phyloP scores from a whole-genome alignment of 1,140 invertebrate species.

The Radopholus similis region DNA sequence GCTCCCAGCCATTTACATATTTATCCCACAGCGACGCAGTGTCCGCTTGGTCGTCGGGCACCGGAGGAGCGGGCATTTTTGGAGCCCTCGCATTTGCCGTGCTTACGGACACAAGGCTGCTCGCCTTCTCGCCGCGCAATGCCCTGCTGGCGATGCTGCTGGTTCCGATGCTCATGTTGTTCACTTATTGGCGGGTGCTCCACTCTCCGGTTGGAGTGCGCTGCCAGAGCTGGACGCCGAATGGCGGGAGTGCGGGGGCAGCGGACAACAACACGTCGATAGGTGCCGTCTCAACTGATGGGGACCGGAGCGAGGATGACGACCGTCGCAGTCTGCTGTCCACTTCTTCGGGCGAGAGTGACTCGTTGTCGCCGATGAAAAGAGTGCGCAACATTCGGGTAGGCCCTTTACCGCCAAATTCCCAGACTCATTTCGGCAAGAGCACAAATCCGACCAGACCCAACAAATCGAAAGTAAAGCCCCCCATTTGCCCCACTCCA shows the following conservation, averaged over 20 bases:
- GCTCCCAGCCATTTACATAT: slow-evolving; percentile 3
- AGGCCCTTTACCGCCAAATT: too few species aligned
- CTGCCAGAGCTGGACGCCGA: not conserved
- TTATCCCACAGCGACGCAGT: slow-evolving; percentile 37
- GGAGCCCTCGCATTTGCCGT: slow-evolving; percentile 53
- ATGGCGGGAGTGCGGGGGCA: too few species aligned
- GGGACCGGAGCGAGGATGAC: too few species aligned
- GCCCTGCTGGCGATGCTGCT: slow-evolving; percentile 22
- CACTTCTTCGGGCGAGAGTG: too few species aligned
- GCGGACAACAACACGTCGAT: too few species aligned
- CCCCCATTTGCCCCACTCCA: too few species aligned
- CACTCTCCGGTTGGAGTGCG: slow-evolving; percentile 3
- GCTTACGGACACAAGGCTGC: slow-evolving; percentile 46
- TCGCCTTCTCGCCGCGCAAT: slow-evolving; percentile 1
- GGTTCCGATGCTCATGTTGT: slow-evolving; percentile 6
- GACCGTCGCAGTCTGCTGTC: too few species aligned
- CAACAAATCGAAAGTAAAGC: not conserved
- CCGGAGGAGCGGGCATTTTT: slow-evolving; percentile 53
- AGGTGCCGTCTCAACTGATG: too few species aligned
- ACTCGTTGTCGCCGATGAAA: too few species aligned
- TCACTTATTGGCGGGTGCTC: slow-evolving; percentile 18
- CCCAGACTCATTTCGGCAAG: too few species aligned
- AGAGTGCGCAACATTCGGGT: too few species aligned
- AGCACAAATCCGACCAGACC: slow-evolving; percentile 5
- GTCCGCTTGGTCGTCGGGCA: slow-evolving; percentile 55